Base-by-base conservation (phyloP, 2,888 invertebrate genomes). In the Hoplodrina blanda region DNA sequence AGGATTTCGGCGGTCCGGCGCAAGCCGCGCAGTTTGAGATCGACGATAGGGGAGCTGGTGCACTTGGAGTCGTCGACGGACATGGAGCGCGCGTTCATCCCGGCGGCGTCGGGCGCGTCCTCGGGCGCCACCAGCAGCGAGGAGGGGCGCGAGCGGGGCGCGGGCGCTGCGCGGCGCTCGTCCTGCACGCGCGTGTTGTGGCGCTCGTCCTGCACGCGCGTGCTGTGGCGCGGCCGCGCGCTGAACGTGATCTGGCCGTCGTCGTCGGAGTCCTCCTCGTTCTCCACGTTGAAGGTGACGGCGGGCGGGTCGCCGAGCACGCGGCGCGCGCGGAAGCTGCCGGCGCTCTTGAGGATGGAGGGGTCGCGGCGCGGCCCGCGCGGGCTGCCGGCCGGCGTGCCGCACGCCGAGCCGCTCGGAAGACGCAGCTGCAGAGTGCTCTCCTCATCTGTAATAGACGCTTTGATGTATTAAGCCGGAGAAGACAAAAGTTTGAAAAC, bases 241-340 rank as follows among this genome's bases (percentile, higher is more conserved):
- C 91, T 91, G 92, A 95, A 95, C 71, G 95, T 93, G 91, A 96
- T 94, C 87, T 94, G 96, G 37, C 93, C 92, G 69, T 93, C 95
- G 87, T 91, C 91, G 87, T 91, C 92, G 33, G 92, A 91, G 82
- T 93, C 93, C 55, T 92, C 90, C 85, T 95, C 96, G 91, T 92
- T 91, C 90, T 95, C 95, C 60, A 96, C 95, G 91, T 90, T 93
- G 91, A 96, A 96, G 85, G 95, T 95, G 90, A 96, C 96, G 87
- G 92, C 91, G 87, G 95, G 94, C 80, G 91, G 89, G 78, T 89
- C 90, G 73, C 80, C 82, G 77, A 77, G 84, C 73, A 87, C 85
- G 76, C 91, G 90, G 49, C 90, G 90, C 78, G 80, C 64, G 75
- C 91, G 90, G 81, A 90, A 85, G 82, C 92, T 90, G 85, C 90